A percentile compares a stretch with the other conserved stretches of the same genome.
Evolutionary conservation across 2,797 vertebrate genomes (phyloP).

Genomic region (Rachycentron canadum): DNA sequence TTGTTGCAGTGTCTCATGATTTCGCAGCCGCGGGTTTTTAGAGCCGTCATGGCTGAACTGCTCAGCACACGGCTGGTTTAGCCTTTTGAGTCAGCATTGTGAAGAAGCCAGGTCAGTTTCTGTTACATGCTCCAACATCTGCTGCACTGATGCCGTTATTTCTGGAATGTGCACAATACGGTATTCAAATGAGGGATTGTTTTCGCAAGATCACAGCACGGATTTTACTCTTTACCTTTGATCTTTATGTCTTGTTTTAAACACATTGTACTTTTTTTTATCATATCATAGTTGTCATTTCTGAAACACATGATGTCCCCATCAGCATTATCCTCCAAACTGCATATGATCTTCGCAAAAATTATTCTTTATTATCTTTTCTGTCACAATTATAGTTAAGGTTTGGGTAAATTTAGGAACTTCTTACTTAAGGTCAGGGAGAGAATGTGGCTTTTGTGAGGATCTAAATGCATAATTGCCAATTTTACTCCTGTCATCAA

Average conservation of each 20-base stretch:
- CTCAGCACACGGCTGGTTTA: conserved; percentile 67
- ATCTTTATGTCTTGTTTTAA: neutral
- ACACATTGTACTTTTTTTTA: neutral
- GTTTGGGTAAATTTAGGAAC: neutral
- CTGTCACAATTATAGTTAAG: no score
- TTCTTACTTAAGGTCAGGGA: neutral
- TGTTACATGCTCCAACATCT: conserved; percentile 54
- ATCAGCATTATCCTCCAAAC: neutral
- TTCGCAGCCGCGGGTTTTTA: conserved; percentile 47
- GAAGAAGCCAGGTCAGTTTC: conserved; percentile 61
- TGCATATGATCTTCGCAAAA: neutral
- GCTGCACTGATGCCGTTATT: conserved; percentile 41
- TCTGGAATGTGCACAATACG: conserved; percentile 27
- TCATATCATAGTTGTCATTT: neutral
- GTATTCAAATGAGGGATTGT: conserved; percentile 32
- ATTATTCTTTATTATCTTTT: neutral
- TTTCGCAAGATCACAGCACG: neutral
- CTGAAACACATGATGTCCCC: neutral
- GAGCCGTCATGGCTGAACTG: conserved; percentile 54
- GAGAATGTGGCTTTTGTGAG: neutral
- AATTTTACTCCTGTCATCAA: neutral
- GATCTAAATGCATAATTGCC: neutral
- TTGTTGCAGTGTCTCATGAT: conserved; percentile 45
- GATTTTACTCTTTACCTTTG: neutral
- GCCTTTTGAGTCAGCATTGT: conserved; percentile 47